A percentile compares a stretch with the other conserved stretches of the same genome.
Conservation (phyloP, 1,140 invertebrate species). For the Diorhabda elongata region DNA sequence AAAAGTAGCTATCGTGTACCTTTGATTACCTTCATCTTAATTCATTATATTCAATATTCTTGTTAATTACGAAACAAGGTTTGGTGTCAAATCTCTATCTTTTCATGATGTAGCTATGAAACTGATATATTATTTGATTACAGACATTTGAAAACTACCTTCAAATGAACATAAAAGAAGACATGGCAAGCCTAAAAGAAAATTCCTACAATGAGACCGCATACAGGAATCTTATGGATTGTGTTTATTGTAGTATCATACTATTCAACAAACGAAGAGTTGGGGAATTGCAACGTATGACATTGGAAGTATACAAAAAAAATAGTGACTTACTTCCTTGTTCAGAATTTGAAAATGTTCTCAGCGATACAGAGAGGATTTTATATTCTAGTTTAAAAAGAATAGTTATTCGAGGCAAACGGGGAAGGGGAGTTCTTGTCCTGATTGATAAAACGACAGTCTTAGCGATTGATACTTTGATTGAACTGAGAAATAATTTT, state of each 20-base stretch:
- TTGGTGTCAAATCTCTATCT: too few relatives aligned
- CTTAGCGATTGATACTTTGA: slow-evolving; percentile 13
- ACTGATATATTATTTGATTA: too few relatives aligned
- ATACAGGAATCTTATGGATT: slow-evolving; percentile 16
- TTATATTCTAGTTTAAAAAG: slow-evolving; percentile 20
- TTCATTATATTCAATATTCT: too few relatives aligned
- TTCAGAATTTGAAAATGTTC: slow-evolving; percentile 26
- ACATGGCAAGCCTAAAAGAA: neutral
- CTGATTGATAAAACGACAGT: slow-evolving; percentile 15
- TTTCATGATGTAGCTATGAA: too few relatives aligned
- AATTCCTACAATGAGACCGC: neutral
- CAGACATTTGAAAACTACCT: too few relatives aligned
- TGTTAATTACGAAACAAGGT: too few relatives aligned
- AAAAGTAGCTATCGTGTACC: too few relatives aligned
- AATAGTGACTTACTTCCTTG: slow-evolving; percentile 9
- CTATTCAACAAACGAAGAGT: slow-evolving; percentile 23
- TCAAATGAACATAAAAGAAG: too few relatives aligned
- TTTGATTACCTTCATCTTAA: too few relatives aligned
- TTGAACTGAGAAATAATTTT: slow-evolving; percentile 17
- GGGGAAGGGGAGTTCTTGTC: slow-evolving; percentile 22
- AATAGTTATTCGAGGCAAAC: slow-evolving; percentile 23
- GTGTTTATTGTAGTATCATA: slow-evolving; percentile 21
- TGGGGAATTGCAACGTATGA: slow-evolving; percentile 27
- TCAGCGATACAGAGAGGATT: slow-evolving; percentile 24
- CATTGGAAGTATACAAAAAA: slow-evolving; percentile 19